Base-by-base conservation (phyloP, 1,140 invertebrate species). In the Drosophila funebris region DNA sequence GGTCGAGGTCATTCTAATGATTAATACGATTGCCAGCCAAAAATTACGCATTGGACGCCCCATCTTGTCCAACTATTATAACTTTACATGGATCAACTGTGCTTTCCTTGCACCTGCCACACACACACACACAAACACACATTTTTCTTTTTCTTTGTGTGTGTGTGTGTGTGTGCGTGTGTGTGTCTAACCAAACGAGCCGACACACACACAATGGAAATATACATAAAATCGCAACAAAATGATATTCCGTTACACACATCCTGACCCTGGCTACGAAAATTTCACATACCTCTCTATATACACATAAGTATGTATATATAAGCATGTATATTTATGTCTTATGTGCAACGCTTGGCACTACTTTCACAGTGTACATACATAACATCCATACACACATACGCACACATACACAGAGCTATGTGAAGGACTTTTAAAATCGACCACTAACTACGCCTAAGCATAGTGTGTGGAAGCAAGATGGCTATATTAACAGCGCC, bases 1-100 rank as follows among this genome's bases (percentile, higher is more conserved):
- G 78, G 78, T 87, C 82, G 82, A 85, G 82, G 82, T 87, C 82
- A 78, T 63, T 50, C 72, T 78, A 85, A 85, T 87, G 82, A 85
- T 87, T 87, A 87, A 87, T 87, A 85, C 69, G 61, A 66, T 43
- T 68, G 66, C 36, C 53, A 56, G 56, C 5, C 44, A 7, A 24
- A 48, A 70, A 14, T 33, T 70, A 70, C 60, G 48, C 67, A 56
- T 53, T 18, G 46, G 57, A 52, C 44, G n/a, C n/a, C n/a, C n/a
- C n/a, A n/a, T n/a, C n/a, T n/a, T n/a, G n/a, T n/a, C n/a, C n/a
- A n/a, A n/a, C n/a, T n/a, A n/a, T n/a, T n/a, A n/a, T 48, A 72
- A 27, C 16, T 31, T 56, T 16, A 57, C 43, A 22, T 33, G 43
- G 33, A 56, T 56, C 44, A 57, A 57, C 43, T 36, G 36, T 13